phyloP scores from a whole-genome alignment of 2,888 invertebrate species.

The Morpho helenor region DNA sequence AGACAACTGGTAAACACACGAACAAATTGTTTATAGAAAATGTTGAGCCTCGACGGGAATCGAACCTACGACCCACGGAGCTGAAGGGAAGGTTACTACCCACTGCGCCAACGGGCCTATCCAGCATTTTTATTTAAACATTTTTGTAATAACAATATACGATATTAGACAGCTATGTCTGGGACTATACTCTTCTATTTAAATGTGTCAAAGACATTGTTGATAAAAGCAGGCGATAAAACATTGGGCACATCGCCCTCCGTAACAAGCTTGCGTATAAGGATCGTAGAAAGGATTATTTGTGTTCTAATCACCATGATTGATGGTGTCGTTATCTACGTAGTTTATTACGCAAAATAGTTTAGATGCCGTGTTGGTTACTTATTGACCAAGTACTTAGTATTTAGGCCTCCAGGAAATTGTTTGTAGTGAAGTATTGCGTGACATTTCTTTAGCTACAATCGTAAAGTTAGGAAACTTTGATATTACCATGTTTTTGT shows the following conservation, averaged over 20 bases:
- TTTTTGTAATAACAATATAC: too few species aligned
- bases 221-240: constrained; percentile 51
- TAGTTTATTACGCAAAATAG: constrained; percentile 18
- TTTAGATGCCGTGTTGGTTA: constrained; percentile 1
- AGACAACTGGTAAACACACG: too few species aligned
- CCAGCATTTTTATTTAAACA: too few species aligned
- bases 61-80: too few species aligned
- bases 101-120: too few species aligned
- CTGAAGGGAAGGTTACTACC: too few species aligned
- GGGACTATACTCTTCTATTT: constrained; percentile 39
- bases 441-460: not conserved
- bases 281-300: constrained; percentile 38
- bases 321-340: constrained; percentile 32
- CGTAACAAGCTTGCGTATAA: constrained; percentile 33
- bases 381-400: constrained; percentile 8
- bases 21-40: too few species aligned
- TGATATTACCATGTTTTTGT: not conserved
- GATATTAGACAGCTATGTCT: too few species aligned
- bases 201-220: constrained; percentile 53
- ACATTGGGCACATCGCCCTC: constrained; percentile 35
- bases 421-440: constrained; percentile 3
- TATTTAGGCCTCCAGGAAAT: constrained; percentile 8
- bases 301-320: constrained; percentile 34
- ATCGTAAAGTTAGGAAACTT: not conserved
- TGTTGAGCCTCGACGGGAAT: too few species aligned